Base-by-base conservation (phyloP, 2,113 vertebrate species). In the Lycaon pictus region DNA sequence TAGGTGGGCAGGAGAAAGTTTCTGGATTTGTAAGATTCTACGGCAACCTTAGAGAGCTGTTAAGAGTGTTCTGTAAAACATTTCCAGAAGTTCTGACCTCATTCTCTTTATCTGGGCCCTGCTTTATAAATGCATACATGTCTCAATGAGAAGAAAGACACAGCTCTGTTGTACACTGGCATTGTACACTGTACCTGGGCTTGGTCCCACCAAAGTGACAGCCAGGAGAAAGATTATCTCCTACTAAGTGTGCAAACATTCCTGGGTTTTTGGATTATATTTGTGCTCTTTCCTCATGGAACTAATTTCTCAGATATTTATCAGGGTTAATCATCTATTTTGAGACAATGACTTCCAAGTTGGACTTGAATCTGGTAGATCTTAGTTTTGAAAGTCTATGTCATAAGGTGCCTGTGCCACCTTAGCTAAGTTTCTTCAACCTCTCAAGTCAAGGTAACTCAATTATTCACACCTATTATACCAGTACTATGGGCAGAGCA, bases 121-220 rank as follows among this genome's bases (percentile, higher is more conserved):
- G 16, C 10, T 20, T 0, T 58, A 17, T 11, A 43, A 62, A 85
- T 43, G 2, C 0, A 85, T 43, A 1, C 0, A 37, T 17, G 9
- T 4, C 10, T 17, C 55, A 3, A 2, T 3, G 3, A 74, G 43
- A 88, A 55, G 35, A 6, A 8, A 60, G 17, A 13, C 2, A 12
- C 4, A 22, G 32, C 7, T 55, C 6, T 60, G 0, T 7, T 69
- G 0, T 27, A 2, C 0, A 0, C 6, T 55, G 37, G 12, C 15
- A 4, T 20, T 22, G 0, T 7, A 23, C 15, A 4, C 23, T 22
- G 0, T 7, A 23, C 19, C 16, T 56, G n/a, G 2, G 0, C 1
- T 22, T 5, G 0, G 0, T 29, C 22, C 56, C 27, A 10, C 2
- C 1, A 0, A 10, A 2, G 32, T 22, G 22, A 65, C 27, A 35